Percentiles rank a stretch among this genome's conserved stretches.
phyloP scores from a whole-genome alignment of 2,888 invertebrate genomes.

The Mantis religiosa region DNA sequence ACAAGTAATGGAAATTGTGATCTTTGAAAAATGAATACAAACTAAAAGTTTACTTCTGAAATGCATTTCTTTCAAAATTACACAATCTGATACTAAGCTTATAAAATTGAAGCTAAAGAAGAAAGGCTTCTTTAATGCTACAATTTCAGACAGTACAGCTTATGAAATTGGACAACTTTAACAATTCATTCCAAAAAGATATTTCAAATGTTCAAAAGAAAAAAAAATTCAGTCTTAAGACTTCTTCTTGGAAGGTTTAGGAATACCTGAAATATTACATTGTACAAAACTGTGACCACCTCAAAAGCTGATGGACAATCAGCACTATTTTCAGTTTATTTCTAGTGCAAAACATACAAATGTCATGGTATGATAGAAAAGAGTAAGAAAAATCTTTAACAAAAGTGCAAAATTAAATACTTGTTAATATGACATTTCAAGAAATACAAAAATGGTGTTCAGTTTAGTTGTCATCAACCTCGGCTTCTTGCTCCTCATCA shows the following conservation, averaged over 20 bases:
- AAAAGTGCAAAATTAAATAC: slow-evolving; percentile 11
- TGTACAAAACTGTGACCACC: background rate
- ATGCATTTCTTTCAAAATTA: background rate
- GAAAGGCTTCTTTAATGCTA: no score
- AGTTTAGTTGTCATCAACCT: slow-evolving; percentile 29
- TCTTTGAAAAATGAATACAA: background rate
- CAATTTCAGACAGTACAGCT: no score
- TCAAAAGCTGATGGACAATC: background rate
- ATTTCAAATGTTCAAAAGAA: background rate
- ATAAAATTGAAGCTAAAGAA: background rate
- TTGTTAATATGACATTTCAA: background rate
- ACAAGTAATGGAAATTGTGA: background rate
- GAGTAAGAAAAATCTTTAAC: background rate
- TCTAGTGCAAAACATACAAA: background rate
- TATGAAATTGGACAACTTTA: no score
- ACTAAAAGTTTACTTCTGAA: background rate
- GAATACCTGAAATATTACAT: background rate
- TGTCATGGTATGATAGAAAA: background rate
- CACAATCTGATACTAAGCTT: background rate
- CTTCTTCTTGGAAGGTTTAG: background rate
- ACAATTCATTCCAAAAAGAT: background rate
- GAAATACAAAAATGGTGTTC: slow-evolving; percentile 2
- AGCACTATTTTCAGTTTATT: background rate
- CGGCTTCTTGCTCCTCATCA: slow-evolving; percentile 31
- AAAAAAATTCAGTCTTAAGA: background rate